Base-by-base conservation (phyloP, 2,888 invertebrate species). In the Athetis lepigone region DNA sequence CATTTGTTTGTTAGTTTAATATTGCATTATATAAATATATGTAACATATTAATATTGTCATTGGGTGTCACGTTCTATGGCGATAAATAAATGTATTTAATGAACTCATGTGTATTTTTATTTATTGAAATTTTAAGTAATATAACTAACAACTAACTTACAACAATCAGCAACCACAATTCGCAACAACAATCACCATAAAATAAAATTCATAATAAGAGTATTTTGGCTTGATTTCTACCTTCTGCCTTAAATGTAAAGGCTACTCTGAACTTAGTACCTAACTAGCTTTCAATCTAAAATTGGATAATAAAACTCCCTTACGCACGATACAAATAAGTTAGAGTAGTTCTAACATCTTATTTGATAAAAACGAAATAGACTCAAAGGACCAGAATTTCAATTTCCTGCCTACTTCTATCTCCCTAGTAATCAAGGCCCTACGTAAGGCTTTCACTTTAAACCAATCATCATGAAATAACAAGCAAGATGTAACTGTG, bases 1-100 rank as follows among this genome's bases (percentile, higher is more conserved):
- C 83, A 92, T 92, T 89, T 90, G 87, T 93, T 92, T 93, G 86
- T 92, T 90, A 90, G 86, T 91, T 92, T 85, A 77, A 83, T 79
- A 85, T 84, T 85, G 83, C 82, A 84, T 85, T 84, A 84, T 83
- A 81, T 81, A 69, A 70, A 77, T 78, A 80, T 81, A 77, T 85
- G 79, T 85, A 82, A 84, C 77, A 81, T 83, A 84, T 83, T 84
- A 74, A 78, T 77, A 88, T 88, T 90, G 92, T 93, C 91, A 92
- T 92, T 92, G 88, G 86, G 83, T 94, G 92, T 94, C 86, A 87
- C 82, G 86, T 88, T 91, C 89, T 89, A 89, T 90, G 90, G 88
- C 88, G 90, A 88, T 90, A 88, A 92, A 93, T 94, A 94, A 93
- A 94, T 85, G 89, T 91, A 90, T 86, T 85, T 85, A 84, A 82